Conservation (phyloP, 2,888 invertebrate species). For the Drosophila bunnanda region DNA sequence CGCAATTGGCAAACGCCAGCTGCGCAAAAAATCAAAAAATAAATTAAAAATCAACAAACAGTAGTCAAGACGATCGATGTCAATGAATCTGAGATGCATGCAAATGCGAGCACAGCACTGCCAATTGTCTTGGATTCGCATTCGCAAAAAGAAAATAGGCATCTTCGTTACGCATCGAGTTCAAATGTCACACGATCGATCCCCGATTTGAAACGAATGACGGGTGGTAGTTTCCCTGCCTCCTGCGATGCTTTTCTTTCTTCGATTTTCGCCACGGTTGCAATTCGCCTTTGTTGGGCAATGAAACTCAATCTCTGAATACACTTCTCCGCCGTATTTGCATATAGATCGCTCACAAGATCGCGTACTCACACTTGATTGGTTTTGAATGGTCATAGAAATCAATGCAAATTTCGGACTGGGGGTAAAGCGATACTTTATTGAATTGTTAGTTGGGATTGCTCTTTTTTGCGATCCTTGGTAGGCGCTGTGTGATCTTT, state of each 20-base stretch:
- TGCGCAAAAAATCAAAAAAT: constrained; percentile 54
- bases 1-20: constrained; percentile 58
- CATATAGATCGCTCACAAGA: constrained; percentile 57
- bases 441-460: constrained; percentile 49
- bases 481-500: constrained; percentile 39
- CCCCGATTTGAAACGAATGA: constrained; percentile 57
- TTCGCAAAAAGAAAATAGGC: constrained; percentile 40
- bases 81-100: constrained; percentile 77
- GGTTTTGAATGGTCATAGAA: constrained; percentile 64
- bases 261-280: constrained; percentile 73
- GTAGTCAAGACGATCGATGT: constrained; percentile 69
- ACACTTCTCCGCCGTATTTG: constrained; percentile 37
- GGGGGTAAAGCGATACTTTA: constrained; percentile 64
- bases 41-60: constrained; percentile 82
- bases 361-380: constrained; percentile 73
- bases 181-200: constrained; percentile 66
- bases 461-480: constrained; percentile 24
- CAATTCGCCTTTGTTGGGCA: constrained; percentile 70
- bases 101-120: constrained; percentile 64
- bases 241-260: constrained; percentile 23
- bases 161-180: constrained; percentile 41
- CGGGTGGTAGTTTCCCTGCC: constrained; percentile 37
- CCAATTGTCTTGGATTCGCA: constrained; percentile 41
- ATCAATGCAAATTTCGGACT: constrained; percentile 63
- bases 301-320: constrained; percentile 67